Conservation (phyloP, 2,888 invertebrate genomes). For the Ormyrus pomaceus region DNA sequence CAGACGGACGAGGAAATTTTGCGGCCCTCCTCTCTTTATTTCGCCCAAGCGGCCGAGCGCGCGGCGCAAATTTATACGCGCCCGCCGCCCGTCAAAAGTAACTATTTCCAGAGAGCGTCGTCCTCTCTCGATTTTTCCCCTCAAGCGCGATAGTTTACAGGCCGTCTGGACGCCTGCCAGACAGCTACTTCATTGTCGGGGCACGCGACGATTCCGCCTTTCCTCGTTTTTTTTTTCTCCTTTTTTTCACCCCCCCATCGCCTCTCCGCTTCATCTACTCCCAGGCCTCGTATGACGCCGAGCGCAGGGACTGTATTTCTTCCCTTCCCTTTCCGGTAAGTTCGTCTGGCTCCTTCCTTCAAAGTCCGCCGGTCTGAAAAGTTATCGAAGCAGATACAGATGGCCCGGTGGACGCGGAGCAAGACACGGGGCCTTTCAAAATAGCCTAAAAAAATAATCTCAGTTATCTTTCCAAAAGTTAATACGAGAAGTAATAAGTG, state of each 20-base stretch:
- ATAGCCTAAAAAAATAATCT: too few species aligned
- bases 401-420: too few species aligned
- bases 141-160: conserved; percentile 21
- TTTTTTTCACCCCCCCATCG: too few species aligned
- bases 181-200: conserved; percentile 36
- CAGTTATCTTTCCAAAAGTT: too few species aligned
- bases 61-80: not conserved
- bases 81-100: conserved; percentile 25
- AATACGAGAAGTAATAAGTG: too few species aligned
- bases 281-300: not conserved
- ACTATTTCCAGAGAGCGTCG: conserved; percentile 40
- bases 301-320: not conserved
- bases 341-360: not conserved
- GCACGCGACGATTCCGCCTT: conserved; percentile 23
- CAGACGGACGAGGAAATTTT: not conserved
- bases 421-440: too few species aligned
- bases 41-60: too few species aligned
- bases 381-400: too few species aligned
- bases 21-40: too few species aligned
- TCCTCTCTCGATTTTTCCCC: conserved; percentile 3
- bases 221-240: too few species aligned
- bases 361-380: not conserved
- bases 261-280: too few species aligned
- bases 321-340: not conserved
- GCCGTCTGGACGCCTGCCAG: conserved; percentile 46